Conservation (phyloP, 1,140 invertebrate species). For the Hycleus phaleratus region DNA sequence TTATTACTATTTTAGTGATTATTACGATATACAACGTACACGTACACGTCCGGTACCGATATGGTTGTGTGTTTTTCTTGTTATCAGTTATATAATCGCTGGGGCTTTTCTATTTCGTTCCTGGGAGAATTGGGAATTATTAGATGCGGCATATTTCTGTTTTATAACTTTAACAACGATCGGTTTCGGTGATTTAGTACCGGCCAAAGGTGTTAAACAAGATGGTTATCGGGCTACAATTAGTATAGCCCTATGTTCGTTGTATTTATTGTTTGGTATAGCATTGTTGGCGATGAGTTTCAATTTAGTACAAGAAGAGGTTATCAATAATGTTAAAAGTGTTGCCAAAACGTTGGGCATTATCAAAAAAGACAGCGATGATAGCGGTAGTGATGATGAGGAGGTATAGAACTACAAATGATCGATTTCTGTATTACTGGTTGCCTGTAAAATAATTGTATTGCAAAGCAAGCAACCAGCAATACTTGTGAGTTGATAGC, state of each 20-base stretch:
- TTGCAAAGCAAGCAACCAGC: no score
- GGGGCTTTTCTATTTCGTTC: conserved; percentile 77
- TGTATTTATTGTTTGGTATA: conserved; percentile 94
- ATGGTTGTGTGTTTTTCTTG: conserved; percentile 82
- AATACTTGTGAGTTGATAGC: no score
- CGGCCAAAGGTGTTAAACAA: conserved; percentile 65
- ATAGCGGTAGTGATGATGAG: conserved; percentile 25
- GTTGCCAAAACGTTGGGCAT: conserved; percentile 77
- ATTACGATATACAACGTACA: conserved; percentile 34
- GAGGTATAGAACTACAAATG: no score
- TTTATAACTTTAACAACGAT: conserved; percentile 94
- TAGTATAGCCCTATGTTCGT: conserved; percentile 82
- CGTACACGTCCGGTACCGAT: conserved; percentile 75
- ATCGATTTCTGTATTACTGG: no score
- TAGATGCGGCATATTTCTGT: conserved; percentile 92
- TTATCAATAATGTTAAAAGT: conserved; percentile 77
- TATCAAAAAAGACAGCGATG: conserved; percentile 68
- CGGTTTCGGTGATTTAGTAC: conserved; percentile 91
- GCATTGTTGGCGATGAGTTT: conserved; percentile 97
- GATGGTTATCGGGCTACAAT: conserved; percentile 54
- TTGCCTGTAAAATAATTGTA: no score
- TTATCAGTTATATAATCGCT: conserved; percentile 80
- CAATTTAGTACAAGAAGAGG: conserved; percentile 91
- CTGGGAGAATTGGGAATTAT: conserved; percentile 83
- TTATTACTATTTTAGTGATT: conserved; percentile 28